A percentile compares a stretch with the other conserved stretches of the same genome.
phyloP scores from a whole-genome alignment of 2,113 vertebrate species.

The Platanista minor region DNA sequence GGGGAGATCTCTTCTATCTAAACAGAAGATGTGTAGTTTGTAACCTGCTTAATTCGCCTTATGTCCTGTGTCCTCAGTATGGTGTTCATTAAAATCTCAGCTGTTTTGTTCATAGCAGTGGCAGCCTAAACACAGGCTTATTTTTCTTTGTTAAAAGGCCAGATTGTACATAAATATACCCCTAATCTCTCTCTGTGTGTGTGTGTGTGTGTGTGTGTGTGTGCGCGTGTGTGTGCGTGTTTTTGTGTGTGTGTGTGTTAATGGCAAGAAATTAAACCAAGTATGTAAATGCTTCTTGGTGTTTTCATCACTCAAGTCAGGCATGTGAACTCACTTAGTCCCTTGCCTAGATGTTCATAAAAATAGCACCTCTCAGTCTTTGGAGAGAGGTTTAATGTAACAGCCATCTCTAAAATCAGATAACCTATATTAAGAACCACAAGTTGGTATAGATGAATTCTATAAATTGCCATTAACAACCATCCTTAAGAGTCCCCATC shows the following conservation, averaged over 20 bases:
- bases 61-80: constrained; percentile 86
- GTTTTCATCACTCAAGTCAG: constrained; percentile 29
- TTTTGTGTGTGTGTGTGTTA: background rate
- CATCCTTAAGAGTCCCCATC: background rate
- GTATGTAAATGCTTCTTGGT: constrained; percentile 28
- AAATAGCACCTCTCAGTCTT: background rate
- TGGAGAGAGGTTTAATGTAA: background rate
- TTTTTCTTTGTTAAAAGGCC: constrained; percentile 88
- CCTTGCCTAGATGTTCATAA: background rate
- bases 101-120: constrained; percentile 80
- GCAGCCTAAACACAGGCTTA: constrained; percentile 78
- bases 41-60: constrained; percentile 85
- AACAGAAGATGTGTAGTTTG: constrained; percentile 82
- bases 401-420: background rate
- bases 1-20: constrained; percentile 78
- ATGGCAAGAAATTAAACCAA: constrained; percentile 59
- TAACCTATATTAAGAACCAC: background rate
- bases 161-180: constrained; percentile 82
- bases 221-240: background rate
- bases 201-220: background rate
- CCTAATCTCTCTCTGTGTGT: constrained; percentile 54
- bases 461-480: background rate
- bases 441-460: background rate
- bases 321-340: background rate
- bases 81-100: constrained; percentile 87